A percentile compares a stretch with the other conserved stretches of the same genome.
These are phyloP conservation scores for Nasonia oneida DNA, from an alignment of 2,888 invertebrate species.

Conservation along the genomic window DNA sequence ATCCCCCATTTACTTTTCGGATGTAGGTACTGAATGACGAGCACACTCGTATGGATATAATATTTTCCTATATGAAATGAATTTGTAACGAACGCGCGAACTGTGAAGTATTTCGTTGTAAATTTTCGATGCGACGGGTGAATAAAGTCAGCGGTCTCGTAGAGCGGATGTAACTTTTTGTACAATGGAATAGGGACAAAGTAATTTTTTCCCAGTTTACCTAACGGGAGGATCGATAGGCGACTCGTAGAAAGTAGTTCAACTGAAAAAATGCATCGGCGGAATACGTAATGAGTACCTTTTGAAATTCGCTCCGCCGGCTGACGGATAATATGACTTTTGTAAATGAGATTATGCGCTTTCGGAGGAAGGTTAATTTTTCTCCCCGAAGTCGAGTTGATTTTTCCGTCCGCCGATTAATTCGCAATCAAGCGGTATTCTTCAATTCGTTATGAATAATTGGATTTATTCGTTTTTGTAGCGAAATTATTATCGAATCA, in stretches of 20 bases:
- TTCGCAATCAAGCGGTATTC: not conserved
- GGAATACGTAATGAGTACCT: not conserved
- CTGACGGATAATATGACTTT: not conserved
- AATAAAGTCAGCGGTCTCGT: too few relatives aligned
- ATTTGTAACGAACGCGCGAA: not conserved
- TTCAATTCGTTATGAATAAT: not conserved
- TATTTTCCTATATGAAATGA: too few relatives aligned
- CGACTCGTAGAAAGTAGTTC: conserved; percentile 5
- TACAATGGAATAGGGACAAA: not conserved
- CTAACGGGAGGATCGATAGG: not conserved
- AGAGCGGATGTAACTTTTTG: conserved; percentile 6
- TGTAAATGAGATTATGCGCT: not conserved
- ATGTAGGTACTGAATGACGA: too few relatives aligned
- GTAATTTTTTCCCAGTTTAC: conserved; percentile 3
- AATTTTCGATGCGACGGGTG: not conserved
- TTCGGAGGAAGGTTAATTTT: not conserved
- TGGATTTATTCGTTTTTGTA: not conserved
- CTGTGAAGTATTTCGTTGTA: not conserved
- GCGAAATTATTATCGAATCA: too few relatives aligned
- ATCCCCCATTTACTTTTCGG: too few relatives aligned
- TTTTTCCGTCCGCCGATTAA: not conserved
- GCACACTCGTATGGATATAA: not conserved
- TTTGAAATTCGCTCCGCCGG: not conserved
- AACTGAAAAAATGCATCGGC: not conserved
- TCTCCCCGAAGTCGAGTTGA: not conserved